Evolutionary conservation across 2,888 invertebrate genomes (phyloP).

Genomic region (Ethmia dodecea): DNA sequence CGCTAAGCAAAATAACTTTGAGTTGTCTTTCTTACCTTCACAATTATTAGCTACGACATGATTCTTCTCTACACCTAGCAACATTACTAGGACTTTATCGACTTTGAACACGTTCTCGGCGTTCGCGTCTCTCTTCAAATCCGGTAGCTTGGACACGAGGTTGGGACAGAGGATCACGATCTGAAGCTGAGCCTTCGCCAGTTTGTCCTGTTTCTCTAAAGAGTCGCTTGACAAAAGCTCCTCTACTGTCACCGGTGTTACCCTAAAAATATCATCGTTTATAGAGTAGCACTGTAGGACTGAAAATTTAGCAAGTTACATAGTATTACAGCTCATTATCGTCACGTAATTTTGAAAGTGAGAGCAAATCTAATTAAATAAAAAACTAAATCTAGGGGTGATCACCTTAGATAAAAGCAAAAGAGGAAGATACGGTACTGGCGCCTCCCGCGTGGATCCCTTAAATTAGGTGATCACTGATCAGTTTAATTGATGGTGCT

Average conservation of each 20-base stretch:
- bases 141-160: conserved; percentile 79
- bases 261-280: conserved; percentile 64
- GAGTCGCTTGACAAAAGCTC: conserved; percentile 78
- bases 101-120: conserved; percentile 80
- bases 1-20: no score
- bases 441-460: no score
- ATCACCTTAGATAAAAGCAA: no score
- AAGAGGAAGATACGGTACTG: no score
- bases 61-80: conserved; percentile 87
- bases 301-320: no score
- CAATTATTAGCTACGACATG: conserved; percentile 83
- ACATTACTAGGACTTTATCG: conserved; percentile 87
- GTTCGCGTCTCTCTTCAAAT: conserved; percentile 70
- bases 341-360: no score
- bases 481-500: no score
- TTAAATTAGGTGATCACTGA: no score
- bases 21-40: conserved; percentile 75
- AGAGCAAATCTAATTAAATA: no score
- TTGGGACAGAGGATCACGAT: conserved; percentile 89
- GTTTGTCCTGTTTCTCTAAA: conserved; percentile 69
- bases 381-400: no score
- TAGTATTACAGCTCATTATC: no score
- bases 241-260: conserved; percentile 85
- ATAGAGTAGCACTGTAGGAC: background rate
- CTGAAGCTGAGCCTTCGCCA: conserved; percentile 84